A percentile compares a stretch with the other conserved stretches of the same genome.
These are phyloP conservation scores for Pelecanus crispus DNA, from an alignment of 2,113 vertebrate species.

Conservation along the genomic window DNA sequence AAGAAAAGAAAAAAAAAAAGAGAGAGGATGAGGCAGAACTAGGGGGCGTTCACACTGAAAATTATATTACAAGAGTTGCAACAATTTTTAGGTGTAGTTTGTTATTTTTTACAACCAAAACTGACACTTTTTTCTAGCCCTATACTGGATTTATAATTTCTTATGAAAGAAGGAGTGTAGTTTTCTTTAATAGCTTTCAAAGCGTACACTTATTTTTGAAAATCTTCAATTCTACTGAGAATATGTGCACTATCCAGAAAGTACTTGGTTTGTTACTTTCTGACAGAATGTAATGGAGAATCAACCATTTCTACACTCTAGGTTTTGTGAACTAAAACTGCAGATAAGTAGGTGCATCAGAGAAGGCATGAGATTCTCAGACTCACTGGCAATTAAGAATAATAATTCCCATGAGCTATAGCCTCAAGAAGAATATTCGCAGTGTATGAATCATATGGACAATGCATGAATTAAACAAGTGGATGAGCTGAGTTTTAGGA, in stretches of 20 bases:
- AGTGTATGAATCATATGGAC: neutral
- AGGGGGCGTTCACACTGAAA: neutral
- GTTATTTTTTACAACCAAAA: neutral
- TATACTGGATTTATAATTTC: neutral
- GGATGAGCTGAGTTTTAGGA: neutral
- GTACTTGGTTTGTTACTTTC: neutral
- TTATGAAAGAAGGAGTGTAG: neutral
- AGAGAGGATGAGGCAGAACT: neutral
- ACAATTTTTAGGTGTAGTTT: neutral
- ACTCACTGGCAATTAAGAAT: neutral
- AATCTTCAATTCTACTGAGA: neutral
- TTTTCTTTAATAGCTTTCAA: neutral
- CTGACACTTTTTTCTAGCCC: neutral
- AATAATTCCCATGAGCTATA: neutral
- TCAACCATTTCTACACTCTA: neutral
- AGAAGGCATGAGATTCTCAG: neutral
- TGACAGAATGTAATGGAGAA: neutral
- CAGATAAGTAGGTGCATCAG: neutral
- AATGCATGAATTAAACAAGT: neutral
- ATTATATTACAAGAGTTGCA: neutral
- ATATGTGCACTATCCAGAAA: neutral
- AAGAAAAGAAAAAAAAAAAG: rapidly evolving
- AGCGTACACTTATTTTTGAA: neutral
- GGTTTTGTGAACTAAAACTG: neutral
- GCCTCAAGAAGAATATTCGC: neutral